phyloP scores from a whole-genome alignment of 1,140 invertebrate species.

The Cyclargus thomasi region DNA sequence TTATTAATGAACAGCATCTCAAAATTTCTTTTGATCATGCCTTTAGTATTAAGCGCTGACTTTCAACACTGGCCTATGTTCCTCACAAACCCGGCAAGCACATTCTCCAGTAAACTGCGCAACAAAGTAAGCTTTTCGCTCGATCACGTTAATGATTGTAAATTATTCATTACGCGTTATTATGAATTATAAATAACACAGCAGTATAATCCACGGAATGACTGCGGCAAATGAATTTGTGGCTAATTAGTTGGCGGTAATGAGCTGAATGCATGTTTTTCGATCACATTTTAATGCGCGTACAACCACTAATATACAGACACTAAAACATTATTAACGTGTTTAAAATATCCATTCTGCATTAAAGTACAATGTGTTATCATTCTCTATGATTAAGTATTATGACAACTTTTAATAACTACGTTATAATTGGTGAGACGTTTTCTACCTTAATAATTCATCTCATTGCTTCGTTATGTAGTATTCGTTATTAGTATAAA shows the following conservation, averaged over 20 bases:
- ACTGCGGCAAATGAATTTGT: not conserved
- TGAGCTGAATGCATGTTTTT: not conserved
- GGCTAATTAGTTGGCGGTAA: not conserved
- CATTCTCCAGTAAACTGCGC: not conserved
- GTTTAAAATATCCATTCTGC: not conserved
- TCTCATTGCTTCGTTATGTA: too few species aligned
- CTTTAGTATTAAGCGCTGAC: too few species aligned
- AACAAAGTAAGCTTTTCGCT: not conserved
- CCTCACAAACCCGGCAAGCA: too few species aligned
- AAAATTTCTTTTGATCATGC: too few species aligned
- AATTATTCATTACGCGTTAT: not conserved
- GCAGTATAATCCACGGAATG: not conserved
- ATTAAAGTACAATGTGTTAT: not conserved
- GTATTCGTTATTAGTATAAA: too few species aligned
- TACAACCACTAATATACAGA: not conserved
- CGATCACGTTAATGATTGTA: not conserved
- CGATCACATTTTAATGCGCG: not conserved
- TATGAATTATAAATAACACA: not conserved
- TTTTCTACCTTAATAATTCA: too few species aligned
- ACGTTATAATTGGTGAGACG: too few species aligned
- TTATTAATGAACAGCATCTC: too few species aligned
- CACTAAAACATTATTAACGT: not conserved
- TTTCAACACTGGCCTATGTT: too few species aligned
- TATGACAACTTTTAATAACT: too few species aligned
- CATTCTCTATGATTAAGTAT: too few species aligned